Evolutionary conservation across 1,140 invertebrate genomes (phyloP), one percentile per base, ranked within the genome.

Genomic region (Zophobas morio): DNA sequence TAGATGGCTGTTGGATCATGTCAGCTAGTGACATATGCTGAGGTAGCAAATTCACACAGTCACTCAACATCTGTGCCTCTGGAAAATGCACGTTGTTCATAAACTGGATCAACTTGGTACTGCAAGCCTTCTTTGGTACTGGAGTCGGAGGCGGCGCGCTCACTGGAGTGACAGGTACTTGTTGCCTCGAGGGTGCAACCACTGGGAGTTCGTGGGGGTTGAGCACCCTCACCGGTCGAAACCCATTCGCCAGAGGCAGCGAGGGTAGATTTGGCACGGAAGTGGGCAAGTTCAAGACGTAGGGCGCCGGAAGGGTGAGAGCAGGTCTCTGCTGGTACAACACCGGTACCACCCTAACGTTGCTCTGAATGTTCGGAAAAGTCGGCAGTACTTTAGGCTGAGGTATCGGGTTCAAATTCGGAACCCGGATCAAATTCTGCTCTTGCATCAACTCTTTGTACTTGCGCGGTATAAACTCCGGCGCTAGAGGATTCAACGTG

Each of bases 401-500:
- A 1, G 60, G 37, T 8, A 66, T 20, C n/a, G 49, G 39, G 20
- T 66, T 66, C 20, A 66, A 66, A 46, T 66, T 66, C 2, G 60
- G 3, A 1, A 70, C 42, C 34, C 42, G 20, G 1, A 70, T 33
- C n/a, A 60, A 34, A 32, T 66, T 66, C 39, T 20, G 20, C 20
- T 66, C 60, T 20, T 66, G 60, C 60, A 66, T 66, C 77, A 60
- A 66, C 60, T 79, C 74, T 37, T 76, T 78, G 49, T 79, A 81
- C 54, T 70, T 80, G 3, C 81, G 84, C 0, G 94, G 94, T 5
- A 95, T 88, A 86, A 96, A 96, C 82, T 95, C 94, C 0, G 93
- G 92, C 0, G 95, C 96, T 46, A 96, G 84, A 0, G 96, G 95
- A 87, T 97, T 96, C 0, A 97, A 86, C 0, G 92, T 91, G 81